Evolutionary conservation across 2,797 vertebrate genomes (phyloP).

Genomic region (Alosa sapidissima): DNA sequence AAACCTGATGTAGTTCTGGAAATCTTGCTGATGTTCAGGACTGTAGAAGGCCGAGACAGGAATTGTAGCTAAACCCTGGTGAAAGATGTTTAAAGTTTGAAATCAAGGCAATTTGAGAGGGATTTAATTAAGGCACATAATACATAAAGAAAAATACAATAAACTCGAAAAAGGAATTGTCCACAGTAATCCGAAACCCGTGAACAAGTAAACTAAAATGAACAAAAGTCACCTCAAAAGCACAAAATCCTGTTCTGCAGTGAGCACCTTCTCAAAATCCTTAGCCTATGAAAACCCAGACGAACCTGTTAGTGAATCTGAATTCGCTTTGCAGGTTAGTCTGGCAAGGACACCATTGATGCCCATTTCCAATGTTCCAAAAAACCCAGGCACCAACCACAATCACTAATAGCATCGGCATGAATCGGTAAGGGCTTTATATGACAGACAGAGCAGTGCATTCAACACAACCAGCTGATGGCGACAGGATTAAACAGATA

Average conservation of each 20-base stretch:
- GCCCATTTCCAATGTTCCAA: too few species aligned
- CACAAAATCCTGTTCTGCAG: background rate
- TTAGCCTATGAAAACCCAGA: too few species aligned
- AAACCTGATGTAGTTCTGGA: conserved; percentile 87
- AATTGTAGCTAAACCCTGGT: conserved; percentile 86
- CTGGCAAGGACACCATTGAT: too few species aligned
- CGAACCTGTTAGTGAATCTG: too few species aligned
- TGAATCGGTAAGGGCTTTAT: too few species aligned
- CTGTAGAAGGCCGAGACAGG: conserved; percentile 88
- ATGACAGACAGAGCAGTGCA: too few species aligned
- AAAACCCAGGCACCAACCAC: too few species aligned
- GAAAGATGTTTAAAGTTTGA: background rate
- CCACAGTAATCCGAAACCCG: background rate
- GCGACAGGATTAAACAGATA: too few species aligned
- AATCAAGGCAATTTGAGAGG: background rate
- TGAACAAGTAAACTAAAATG: background rate
- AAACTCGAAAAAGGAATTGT: background rate
- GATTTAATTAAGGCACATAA: background rate
- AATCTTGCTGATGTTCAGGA: conserved; percentile 74
- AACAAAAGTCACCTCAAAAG: background rate
- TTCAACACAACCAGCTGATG: too few species aligned
- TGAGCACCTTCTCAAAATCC: too few species aligned
- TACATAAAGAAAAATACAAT: background rate
- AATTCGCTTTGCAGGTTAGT: too few species aligned
- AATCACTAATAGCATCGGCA: too few species aligned